phyloP scores from a whole-genome alignment of 2,113 vertebrate species.

The Melanerpes formicivorus region DNA sequence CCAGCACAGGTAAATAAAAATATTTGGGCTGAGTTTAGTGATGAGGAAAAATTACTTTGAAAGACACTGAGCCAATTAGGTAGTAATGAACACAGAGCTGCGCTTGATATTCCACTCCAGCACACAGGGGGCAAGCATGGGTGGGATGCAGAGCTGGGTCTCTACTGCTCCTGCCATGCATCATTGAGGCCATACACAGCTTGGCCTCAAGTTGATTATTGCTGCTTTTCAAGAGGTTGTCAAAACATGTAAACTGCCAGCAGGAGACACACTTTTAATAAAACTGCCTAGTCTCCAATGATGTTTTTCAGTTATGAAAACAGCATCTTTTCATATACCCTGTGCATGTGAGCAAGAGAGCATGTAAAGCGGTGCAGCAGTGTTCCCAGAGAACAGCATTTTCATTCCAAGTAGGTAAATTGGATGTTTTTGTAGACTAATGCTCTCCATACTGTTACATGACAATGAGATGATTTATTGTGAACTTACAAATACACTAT shows the following conservation, averaged over 20 bases:
- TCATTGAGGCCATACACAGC: conserved; percentile 56
- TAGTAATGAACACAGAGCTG: conserved; percentile 63
- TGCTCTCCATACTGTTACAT: background rate
- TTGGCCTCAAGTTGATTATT: conserved; percentile 42
- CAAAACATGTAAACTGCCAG: conserved; percentile 64
- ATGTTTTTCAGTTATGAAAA: conserved; percentile 25
- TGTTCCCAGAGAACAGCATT: background rate
- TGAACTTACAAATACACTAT: background rate
- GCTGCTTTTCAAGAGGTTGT: conserved; percentile 38
- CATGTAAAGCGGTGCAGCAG: background rate
- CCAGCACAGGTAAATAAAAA: conserved; percentile 65
- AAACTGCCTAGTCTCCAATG: conserved; percentile 39
- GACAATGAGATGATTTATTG: background rate
- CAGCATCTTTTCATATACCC: background rate
- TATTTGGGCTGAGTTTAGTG: conserved; percentile 40
- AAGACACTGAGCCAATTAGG: conserved; percentile 66
- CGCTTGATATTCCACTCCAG: conserved; percentile 69
- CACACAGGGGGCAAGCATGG: conserved; percentile 31
- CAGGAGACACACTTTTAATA: conserved; percentile 68
- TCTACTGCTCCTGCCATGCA: conserved; percentile 5
- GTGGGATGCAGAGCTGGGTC: conserved; percentile 17
- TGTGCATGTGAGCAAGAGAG: conserved; percentile 3
- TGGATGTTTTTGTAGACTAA: conserved; percentile 1
- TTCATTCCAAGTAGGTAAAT: background rate
- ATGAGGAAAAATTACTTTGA: conserved; percentile 56